phyloP scores from a whole-genome alignment of 2,797 vertebrate genomes.

The Peromyscus nudipes region DNA sequence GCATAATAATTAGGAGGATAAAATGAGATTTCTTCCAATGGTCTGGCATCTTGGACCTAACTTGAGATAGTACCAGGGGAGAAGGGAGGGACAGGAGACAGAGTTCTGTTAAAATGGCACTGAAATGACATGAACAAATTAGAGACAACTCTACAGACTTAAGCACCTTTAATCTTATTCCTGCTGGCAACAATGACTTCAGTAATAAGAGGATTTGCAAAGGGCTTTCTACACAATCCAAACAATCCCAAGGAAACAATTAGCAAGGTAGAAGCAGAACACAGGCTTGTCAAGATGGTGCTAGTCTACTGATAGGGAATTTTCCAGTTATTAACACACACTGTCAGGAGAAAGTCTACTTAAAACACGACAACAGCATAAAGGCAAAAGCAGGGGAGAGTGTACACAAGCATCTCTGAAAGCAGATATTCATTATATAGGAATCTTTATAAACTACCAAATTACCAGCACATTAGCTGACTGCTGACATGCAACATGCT shows the following conservation, averaged over 20 bases:
- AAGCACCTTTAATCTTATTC: constrained; percentile 92
- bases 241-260: constrained; percentile 91
- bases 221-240: constrained; percentile 90
- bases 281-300: constrained; percentile 83
- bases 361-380: constrained; percentile 35
- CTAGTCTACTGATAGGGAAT: constrained; percentile 79
- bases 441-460: constrained; percentile 81
- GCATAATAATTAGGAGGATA: constrained; percentile 93
- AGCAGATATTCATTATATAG: constrained; percentile 74
- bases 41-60: constrained; percentile 91
- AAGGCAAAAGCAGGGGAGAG: constrained; percentile 57
- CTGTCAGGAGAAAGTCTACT: constrained; percentile 71
- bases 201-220: constrained; percentile 90
- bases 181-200: constrained; percentile 91
- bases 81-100: constrained; percentile 85
- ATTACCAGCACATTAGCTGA: constrained; percentile 68
- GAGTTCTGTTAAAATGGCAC: constrained; percentile 90
- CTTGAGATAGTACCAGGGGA: constrained; percentile 89
- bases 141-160: constrained; percentile 90
- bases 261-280: constrained; percentile 88
- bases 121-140: constrained; percentile 90
- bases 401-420: constrained; percentile 69
- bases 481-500: constrained; percentile 75
- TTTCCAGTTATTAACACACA: constrained; percentile 71
- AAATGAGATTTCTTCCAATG: constrained; percentile 93